Conservation (phyloP, 2,888 invertebrate species). For the Flexamia atlantica region DNA sequence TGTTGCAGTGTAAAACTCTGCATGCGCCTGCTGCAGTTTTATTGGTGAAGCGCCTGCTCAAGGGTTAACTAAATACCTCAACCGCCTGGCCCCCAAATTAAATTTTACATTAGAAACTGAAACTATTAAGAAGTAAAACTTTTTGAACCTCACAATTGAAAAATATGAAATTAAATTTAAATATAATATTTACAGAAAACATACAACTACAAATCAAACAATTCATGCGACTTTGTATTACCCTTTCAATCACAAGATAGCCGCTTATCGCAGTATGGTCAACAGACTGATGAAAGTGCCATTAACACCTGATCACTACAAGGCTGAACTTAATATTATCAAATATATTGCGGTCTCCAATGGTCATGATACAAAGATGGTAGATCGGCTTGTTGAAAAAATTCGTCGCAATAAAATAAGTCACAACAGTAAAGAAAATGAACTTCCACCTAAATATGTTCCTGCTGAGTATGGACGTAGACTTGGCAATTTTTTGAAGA, state of each 20-base stretch:
- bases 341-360: background rate
- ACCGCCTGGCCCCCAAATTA: too few species aligned
- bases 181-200: background rate
- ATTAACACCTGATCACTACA: background rate
- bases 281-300: background rate
- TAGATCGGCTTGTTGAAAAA: too few species aligned
- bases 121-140: background rate
- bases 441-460: too few species aligned
- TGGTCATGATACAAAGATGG: background rate
- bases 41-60: too few species aligned
- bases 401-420: too few species aligned
- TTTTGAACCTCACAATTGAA: background rate
- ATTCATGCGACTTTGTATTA: background rate
- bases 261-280: background rate
- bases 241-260: background rate
- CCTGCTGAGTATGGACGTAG: too few species aligned
- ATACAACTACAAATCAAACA: background rate
- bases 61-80: too few species aligned
- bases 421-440: too few species aligned
- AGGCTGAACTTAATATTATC: background rate
- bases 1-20: too few species aligned
- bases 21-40: too few species aligned
- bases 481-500: too few species aligned
- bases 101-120: background rate
- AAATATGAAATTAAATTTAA: background rate